Evolutionary conservation across 2,888 invertebrate genomes (phyloP), one percentile per base, ranked within the genome.

Genomic region (Chorisops tibialis): DNA sequence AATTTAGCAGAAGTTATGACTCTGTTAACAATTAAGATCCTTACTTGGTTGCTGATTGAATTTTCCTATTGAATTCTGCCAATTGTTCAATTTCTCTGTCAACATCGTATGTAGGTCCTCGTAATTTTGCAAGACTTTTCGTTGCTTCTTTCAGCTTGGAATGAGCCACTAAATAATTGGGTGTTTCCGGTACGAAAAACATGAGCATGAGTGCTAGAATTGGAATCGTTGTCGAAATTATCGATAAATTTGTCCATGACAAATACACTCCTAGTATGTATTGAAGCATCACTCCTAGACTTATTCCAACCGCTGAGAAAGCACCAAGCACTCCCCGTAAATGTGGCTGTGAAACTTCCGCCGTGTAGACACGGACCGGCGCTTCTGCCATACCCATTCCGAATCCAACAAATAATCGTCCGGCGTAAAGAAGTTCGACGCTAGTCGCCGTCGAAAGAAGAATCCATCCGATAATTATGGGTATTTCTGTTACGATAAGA

Each of bases 381-480:
- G 87, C 87, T 0, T 87, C 87, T 30, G 87, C 85, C 85, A 87
- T 87, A 2, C 89, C 89, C 0, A 86, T 85, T 0, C 86, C 86
- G 18, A 87, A 79, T 0, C 89, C 89, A 16, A 86, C 82, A 54
- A 88, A 76, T 64, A 88, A 77, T 66, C 89, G 79, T 2, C 81
- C 81, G 52, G 71, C 16, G 73, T 86, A 87, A 45, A 89, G 81
- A 81, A 85, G 82, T 11, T 78, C 77, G 21, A 87, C 76, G 59
- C 84, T 81, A 49, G 81, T 79, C 0, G 87, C 85, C 16, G 76
- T 78, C 0, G 83, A 80, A 22, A 89, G 82, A 35, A 85, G 72
- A 0, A 86, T 70, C 87, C 88, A 89, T 41, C 89, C 89, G 0
- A 86, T 60, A 18, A 88, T 79, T 39, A 87, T 84, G 0, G 89